Base-by-base conservation (phyloP, 23 tunicate species). In the Halocynthia aurantium region DNA sequence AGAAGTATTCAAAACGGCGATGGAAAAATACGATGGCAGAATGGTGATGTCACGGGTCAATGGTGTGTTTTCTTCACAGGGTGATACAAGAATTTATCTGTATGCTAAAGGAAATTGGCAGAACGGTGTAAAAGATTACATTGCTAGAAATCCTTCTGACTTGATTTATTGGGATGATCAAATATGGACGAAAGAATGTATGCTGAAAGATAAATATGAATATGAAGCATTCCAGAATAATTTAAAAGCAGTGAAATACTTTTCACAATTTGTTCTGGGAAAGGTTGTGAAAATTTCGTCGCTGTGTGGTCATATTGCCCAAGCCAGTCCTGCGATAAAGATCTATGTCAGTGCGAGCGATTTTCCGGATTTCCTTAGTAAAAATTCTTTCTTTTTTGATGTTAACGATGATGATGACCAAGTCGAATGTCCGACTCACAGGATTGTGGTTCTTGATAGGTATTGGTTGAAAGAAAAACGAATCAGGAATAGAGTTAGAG, bases 51-150 rank as follows among this genome's bases (percentile, higher is more conserved):
- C 20, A 8, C 10, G 0, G 8, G 56, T 74, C n/a, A 54, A 53
- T 8, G n/a, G 50, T 10, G 31, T 74, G 7, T 54, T 74, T 12
- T 64, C 60, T 5, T 64, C 78, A 21, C 64, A 74, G 4, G 31
- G 55, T 5, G 21, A 54, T 18, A 8, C 55, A 8, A 53, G 78
- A 52, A 74, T 22, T 22, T 74, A 74, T 74, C 63, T 74, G 56
- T 64, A 74, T 74, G 19, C 78, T 53, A 49, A 12, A 13, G 78
- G 56, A 9, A 55, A 74, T 22, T 74, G 78, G 78, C 55, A 74
- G 10, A 56, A 54, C 56, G 78, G 78, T 8, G 22, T 74, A 51
- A 74, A 74, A 54, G 63, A 74, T 56, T 74, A 54, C 56, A 31
- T 74, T 53, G 62, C 78, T 15, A 74, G 78, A 56, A 74, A 74